A percentile compares a stretch with the other conserved stretches of the same genome.
Evolutionary conservation across 2,888 invertebrate genomes (phyloP).

Genomic region (Drosophila birchii): DNA sequence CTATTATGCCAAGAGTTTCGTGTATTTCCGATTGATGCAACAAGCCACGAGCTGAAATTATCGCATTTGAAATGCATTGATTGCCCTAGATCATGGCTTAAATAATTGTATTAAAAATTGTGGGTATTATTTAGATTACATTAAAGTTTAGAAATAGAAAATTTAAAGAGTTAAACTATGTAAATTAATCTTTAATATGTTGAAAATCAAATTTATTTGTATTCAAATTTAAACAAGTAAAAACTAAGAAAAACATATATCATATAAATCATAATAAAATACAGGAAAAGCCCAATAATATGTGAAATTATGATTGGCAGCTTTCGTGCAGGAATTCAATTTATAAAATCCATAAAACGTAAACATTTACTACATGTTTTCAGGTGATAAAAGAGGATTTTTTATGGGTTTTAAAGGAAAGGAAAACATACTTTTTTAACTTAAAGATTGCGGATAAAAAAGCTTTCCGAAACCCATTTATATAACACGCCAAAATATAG

Average conservation of each 20-base stretch:
- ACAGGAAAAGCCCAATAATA: not conserved
- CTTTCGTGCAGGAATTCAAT: constrained; percentile 5
- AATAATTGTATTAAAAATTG: too few relatives aligned
- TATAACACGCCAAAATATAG: constrained; percentile 6
- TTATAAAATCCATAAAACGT: not conserved
- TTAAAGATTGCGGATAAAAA: not conserved
- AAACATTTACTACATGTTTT: not conserved
- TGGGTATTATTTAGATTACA: too few relatives aligned
- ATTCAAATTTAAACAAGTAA: not conserved
- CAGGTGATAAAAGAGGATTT: not conserved
- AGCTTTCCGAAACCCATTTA: constrained; percentile 4
- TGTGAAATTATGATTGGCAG: not conserved
- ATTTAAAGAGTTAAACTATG: not conserved
- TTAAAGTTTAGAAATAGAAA: too few relatives aligned
- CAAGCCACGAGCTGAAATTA: constrained; percentile 1
- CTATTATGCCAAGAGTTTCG: constrained; percentile 1
- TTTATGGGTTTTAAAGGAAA: not conserved
- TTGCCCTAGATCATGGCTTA: not conserved
- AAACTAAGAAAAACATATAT: not conserved
- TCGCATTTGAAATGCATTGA: not conserved
- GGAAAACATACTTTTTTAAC: not conserved
- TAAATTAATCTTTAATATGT: not conserved
- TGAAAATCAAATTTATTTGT: not conserved
- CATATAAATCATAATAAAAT: not conserved
- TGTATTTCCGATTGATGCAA: constrained; percentile 3